phyloP scores from a whole-genome alignment of 2,113 vertebrate genomes.

The Oryzias celebensis region DNA sequence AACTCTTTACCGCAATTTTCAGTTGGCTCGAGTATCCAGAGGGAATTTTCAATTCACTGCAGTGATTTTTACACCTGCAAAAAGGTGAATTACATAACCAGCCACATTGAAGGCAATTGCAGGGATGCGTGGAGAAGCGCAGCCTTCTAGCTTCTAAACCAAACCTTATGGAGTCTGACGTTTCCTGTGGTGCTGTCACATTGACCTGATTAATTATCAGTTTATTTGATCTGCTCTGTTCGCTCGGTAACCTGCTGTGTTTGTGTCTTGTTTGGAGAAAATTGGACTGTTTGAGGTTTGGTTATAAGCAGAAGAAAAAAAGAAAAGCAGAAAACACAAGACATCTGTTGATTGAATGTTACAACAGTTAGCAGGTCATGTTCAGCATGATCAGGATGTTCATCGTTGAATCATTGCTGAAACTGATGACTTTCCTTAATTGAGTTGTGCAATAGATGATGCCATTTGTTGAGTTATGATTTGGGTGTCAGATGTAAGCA shows the following conservation, averaged over 20 bases:
- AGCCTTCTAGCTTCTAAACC: conserved; percentile 21
- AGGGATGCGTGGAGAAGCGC: conserved; percentile 5
- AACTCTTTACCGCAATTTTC: conserved; percentile 70
- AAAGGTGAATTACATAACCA: conserved; percentile 61
- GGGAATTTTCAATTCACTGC: conserved; percentile 44
- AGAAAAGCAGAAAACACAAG: too few relatives aligned
- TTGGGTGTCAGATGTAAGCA: too few relatives aligned
- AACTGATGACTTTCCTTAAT: too few relatives aligned
- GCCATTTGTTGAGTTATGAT: too few relatives aligned
- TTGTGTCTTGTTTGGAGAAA: not conserved
- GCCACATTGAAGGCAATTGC: conserved; percentile 53
- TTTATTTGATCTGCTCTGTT: not conserved
- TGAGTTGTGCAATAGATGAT: too few relatives aligned
- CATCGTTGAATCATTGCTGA: too few relatives aligned
- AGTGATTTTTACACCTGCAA: conserved; percentile 60
- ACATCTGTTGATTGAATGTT: too few relatives aligned
- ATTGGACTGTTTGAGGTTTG: not conserved
- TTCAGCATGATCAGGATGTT: too few relatives aligned
- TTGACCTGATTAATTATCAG: conserved; percentile 12
- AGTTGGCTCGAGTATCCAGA: conserved; percentile 50
- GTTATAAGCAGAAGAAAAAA: not conserved
- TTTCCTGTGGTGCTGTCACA: conserved; percentile 2
- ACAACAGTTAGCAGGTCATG: too few relatives aligned
- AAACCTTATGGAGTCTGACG: not conserved
- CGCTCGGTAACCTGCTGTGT: conserved; percentile 1